Base-by-base conservation (phyloP, 2,113 vertebrate genomes). In the Phodopus roborovskii region DNA sequence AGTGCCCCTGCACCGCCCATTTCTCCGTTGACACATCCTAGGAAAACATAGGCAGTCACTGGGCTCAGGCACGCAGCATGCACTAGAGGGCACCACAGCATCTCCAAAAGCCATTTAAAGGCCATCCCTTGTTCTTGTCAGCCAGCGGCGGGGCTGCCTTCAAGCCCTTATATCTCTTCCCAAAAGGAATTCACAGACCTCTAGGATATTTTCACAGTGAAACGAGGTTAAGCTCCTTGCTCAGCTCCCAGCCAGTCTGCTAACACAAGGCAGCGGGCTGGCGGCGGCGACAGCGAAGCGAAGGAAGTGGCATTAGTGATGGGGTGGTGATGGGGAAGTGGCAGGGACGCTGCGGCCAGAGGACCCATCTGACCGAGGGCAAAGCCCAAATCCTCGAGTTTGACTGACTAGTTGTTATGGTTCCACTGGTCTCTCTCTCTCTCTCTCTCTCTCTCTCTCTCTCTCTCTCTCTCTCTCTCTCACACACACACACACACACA, bases 11-110 rank as follows among this genome's bases (percentile, higher is more conserved):
- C 33, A 48, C 50, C 19, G 60, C 24, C 87, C 87, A 4, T 7
- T 78, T 82, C 16, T 17, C 3, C 13, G 0, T 30, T 42, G 68
- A 17, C 22, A 19, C 8, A 0, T 36, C 9, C 56, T 66, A 10
- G 1, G 19, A 19, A n/a, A 28, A 20, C 16, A 22, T 20, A 5
- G 28, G 5, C 39, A 2, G 16, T 28, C 39, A 0, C n/a, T n/a
- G n/a, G n/a, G n/a, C 39, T 73, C 33, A 0, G 11, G n/a, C 70
- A 30, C 36, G 0, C 9, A 6, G 2, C 2, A 0, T 12, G 10
- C 68, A 33, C 64, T 45, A 83, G 97, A 97, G 95, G 96, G 95
- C 77, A 16, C 88, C 71, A 96, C 50, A 94, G 88, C n/a, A 56
- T 4, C 68, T 74, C 77, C 56, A 28, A 94, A 97, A 60, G 26